These are phyloP conservation scores for Ranitomeya variabilis DNA, from an alignment of 2,113 vertebrate species.

Conservation along the genomic window DNA sequence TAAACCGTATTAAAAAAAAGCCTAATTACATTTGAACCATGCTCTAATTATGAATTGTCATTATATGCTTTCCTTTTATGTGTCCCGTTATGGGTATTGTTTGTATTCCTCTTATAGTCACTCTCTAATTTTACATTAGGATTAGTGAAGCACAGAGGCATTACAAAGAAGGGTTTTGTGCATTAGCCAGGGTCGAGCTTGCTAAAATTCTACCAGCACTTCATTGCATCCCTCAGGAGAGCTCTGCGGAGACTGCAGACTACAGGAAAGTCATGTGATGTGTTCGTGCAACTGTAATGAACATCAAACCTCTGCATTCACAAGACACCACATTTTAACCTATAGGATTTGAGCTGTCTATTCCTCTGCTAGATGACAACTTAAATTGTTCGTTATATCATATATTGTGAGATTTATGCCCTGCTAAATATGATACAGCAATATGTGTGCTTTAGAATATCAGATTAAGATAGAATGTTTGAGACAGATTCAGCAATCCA, in stretches of 20 bases:
- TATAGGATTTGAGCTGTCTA: not conserved
- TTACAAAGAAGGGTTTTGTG: conserved; percentile 47
- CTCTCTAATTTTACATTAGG: conserved; percentile 40
- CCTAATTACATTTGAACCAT: not conserved
- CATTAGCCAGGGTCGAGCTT: conserved; percentile 52
- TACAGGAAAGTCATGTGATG: conserved; percentile 38
- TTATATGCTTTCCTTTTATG: not conserved
- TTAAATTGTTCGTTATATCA: not conserved
- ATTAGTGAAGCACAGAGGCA: conserved; percentile 44
- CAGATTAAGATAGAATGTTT: not conserved
- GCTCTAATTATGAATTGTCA: not conserved
- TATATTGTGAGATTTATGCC: not conserved
- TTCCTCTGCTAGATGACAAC: not conserved
- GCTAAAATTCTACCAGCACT: conserved; percentile 43
- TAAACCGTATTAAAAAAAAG: not conserved
- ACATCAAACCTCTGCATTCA: conserved; percentile 17
- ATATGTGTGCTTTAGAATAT: not conserved
- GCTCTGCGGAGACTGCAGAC: conserved; percentile 41
- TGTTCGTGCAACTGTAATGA: conserved; percentile 42
- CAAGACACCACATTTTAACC: conserved; percentile 7
- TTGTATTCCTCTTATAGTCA: conserved; percentile 14
- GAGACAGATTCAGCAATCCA: not conserved
- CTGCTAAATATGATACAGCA: not conserved
- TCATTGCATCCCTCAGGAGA: conserved; percentile 52
- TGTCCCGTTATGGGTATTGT: conserved; percentile 7